Evolutionary conservation across 2,113 vertebrate genomes (phyloP).

Genomic region (Zosterops hypoxanthus): DNA sequence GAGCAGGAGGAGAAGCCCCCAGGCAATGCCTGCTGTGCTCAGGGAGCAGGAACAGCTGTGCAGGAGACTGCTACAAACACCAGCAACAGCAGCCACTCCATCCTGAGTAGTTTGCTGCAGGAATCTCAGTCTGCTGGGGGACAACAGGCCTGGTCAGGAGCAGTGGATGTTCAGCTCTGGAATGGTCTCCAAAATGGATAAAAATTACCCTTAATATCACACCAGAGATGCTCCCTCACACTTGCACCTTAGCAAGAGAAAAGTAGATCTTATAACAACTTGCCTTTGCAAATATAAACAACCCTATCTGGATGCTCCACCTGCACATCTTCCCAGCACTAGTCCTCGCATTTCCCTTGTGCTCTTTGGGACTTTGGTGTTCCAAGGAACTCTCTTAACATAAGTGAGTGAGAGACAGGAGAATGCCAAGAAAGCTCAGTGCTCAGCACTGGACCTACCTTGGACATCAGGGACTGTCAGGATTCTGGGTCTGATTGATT

Average conservation of each 20-base stretch:
- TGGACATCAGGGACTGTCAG: neutral
- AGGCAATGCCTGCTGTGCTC: neutral
- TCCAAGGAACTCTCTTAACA: neutral
- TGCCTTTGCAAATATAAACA: neutral
- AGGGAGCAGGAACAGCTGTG: neutral
- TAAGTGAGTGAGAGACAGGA: neutral
- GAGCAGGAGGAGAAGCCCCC: neutral
- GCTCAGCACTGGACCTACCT: neutral
- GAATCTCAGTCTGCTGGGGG: neutral
- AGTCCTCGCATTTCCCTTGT: rapidly evolving
- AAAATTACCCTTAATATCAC: neutral
- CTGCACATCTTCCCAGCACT: neutral
- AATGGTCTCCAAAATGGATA: neutral
- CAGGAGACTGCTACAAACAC: neutral
- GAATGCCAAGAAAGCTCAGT: neutral
- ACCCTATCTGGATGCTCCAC: too few species aligned
- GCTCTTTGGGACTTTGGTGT: neutral
- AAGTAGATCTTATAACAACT: neutral
- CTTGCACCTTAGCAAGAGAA: neutral
- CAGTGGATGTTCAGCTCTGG: neutral
- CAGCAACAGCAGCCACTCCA: neutral
- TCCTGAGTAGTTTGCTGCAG: neutral
- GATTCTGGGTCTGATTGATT: neutral
- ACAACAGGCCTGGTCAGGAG: neutral
- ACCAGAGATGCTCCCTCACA: neutral